Evolutionary conservation across 2,113 vertebrate genomes (phyloP).

Genomic region (Epinephelus moara): DNA sequence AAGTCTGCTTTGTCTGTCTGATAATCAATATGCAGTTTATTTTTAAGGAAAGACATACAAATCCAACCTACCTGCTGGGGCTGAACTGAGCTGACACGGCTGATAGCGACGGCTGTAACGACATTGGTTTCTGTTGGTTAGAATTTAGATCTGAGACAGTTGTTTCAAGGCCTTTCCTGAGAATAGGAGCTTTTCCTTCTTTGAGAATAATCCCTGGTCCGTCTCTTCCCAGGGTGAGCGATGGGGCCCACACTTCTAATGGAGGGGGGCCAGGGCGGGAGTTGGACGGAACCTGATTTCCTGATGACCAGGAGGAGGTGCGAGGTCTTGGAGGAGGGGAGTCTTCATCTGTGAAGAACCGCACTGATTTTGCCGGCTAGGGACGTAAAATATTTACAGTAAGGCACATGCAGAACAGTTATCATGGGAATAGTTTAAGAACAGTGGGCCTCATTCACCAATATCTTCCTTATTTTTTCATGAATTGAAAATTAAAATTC

Average conservation of each 20-base stretch:
- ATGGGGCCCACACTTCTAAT: slow-evolving; percentile 84
- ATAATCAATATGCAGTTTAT: slow-evolving; percentile 14
- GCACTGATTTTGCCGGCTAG: slow-evolving; percentile 94
- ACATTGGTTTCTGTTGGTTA: slow-evolving; percentile 60
- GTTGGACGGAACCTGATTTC: slow-evolving; percentile 65
- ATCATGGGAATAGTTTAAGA: background rate
- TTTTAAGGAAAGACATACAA: background rate
- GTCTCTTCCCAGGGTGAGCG: slow-evolving; percentile 83
- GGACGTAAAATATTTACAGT: slow-evolving; percentile 23
- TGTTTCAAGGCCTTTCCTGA: slow-evolving; percentile 82
- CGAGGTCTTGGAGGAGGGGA: slow-evolving; percentile 82
- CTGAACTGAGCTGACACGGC: slow-evolving; percentile 85
- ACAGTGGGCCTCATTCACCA: background rate
- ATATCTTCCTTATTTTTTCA: too few relatives aligned
- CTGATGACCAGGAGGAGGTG: slow-evolving; percentile 81
- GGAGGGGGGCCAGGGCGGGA: slow-evolving; percentile 53
- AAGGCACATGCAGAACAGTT: slow-evolving; percentile 4
- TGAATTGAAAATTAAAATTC: too few relatives aligned
- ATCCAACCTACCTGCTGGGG: slow-evolving; percentile 77
- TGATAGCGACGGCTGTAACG: slow-evolving; percentile 68
- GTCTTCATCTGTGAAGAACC: slow-evolving; percentile 91
- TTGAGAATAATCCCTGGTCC: slow-evolving; percentile 87
- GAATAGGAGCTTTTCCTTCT: slow-evolving; percentile 85
- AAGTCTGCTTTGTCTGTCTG: background rate
- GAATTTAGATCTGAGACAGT: slow-evolving; percentile 69